Base-by-base conservation (phyloP, 2,888 invertebrate genomes). In the Allygus modestus region DNA sequence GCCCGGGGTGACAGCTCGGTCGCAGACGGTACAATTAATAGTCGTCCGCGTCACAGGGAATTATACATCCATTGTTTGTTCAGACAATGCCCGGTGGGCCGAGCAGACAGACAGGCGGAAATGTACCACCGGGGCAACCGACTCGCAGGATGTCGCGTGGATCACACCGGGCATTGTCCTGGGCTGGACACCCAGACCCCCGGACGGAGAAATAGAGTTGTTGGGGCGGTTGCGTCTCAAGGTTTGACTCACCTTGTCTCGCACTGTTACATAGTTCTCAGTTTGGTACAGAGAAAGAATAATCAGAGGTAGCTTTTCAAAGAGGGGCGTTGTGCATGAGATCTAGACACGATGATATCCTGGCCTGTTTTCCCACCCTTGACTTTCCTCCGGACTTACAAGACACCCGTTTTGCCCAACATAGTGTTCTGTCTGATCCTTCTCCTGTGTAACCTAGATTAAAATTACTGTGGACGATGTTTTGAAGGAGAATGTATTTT, bases 51-150 rank as follows among this genome's bases (percentile, higher is more conserved):
- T 43, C 77, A 43, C 51, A 43, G 41, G 77, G 77, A 77, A 77
- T 77, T 77, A 77, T 77, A 46, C 77, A 77, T 37, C 77, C 77
- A 77, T 77, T 77, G 77, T 77, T 77, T 77, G 77, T 43, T 77
- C 51, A 77, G 77, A 77, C 77, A 77, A 77, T 77, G 77, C 77
- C 77, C 77, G 77, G 77, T 77, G 77, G 77, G 77, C 77, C 31
- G 77, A 26, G 28, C 73, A 12, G 77, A 26, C 65, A 31, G 65
- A 65, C 65, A 23, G 77, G 77, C 77, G 77, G 77, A 77, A 77
- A 77, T 51, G 77, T 77, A 77, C 77, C 43, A 51, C 41, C 41
- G 33, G 7, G 43, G 71, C 71, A 31, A 7, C 4, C 12, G 20
- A 5, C n/a, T n/a, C n/a, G 41, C 43, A 31, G 73, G 77, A 77